Conservation (phyloP, 2,888 invertebrate species). For the Azorinus chamasolen region DNA sequence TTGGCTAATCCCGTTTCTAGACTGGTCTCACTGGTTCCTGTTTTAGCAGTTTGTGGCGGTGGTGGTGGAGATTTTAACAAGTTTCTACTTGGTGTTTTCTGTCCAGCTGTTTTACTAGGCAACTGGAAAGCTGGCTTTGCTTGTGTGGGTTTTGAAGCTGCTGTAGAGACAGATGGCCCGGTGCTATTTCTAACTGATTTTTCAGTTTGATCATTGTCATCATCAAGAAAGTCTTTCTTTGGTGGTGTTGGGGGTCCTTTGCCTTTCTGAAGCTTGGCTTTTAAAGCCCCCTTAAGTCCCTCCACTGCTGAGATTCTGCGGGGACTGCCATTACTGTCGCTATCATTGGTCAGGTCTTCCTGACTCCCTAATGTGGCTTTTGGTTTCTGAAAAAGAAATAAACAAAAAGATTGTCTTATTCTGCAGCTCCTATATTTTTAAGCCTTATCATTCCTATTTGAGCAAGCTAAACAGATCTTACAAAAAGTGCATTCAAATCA, state of each 20-base stretch:
- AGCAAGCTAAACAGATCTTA: too few relatives aligned
- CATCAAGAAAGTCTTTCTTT: slow-evolving; percentile 54
- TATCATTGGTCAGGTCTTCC: slow-evolving; percentile 26
- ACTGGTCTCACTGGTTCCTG: neutral
- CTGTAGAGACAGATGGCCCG: neutral
- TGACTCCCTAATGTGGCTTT: slow-evolving; percentile 14
- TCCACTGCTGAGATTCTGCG: slow-evolving; percentile 24
- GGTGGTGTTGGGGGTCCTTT: slow-evolving; percentile 46
- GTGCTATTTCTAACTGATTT: neutral
- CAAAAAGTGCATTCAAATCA: too few relatives aligned
- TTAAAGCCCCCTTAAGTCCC: slow-evolving; percentile 60
- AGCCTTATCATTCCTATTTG: too few relatives aligned
- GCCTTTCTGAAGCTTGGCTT: slow-evolving; percentile 41
- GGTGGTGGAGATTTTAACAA: slow-evolving; percentile 40
- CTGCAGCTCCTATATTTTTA: too few relatives aligned
- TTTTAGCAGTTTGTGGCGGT: slow-evolving; percentile 19
- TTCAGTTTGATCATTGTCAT: neutral
- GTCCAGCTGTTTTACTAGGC: neutral
- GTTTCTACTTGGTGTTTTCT: slow-evolving; percentile 21
- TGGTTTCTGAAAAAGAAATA: slow-evolving; percentile 15
- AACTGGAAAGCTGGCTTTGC: neutral
- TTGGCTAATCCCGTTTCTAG: neutral
- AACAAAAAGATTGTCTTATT: too few relatives aligned
- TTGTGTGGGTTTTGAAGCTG: neutral
- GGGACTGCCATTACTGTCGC: neutral